phyloP scores from a whole-genome alignment of 2,797 vertebrate genomes.

The Heteromormyrus szaboi region DNA sequence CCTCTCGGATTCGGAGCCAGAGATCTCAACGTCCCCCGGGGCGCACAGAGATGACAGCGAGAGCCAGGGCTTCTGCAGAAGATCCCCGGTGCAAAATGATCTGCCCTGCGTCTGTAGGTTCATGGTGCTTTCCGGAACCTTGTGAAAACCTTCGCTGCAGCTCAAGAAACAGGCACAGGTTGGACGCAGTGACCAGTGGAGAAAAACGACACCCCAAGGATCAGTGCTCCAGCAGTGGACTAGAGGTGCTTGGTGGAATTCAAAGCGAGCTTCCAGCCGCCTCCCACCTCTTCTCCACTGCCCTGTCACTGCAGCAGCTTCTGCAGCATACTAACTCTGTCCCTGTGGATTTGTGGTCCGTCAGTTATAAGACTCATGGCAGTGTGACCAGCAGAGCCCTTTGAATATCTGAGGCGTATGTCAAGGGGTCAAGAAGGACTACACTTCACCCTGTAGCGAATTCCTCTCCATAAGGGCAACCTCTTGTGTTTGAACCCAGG shows the following conservation, averaged over 20 bases:
- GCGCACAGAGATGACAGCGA: neutral
- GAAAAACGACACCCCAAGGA: constrained; percentile 1
- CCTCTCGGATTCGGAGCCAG: neutral
- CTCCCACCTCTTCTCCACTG: constrained; percentile 7
- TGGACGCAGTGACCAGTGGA: neutral
- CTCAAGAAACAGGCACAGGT: neutral
- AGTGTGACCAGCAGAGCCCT: neutral
- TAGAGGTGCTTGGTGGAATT: neutral
- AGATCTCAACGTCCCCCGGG: neutral
- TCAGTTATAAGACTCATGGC: neutral
- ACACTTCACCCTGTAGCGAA: constrained; percentile 6
- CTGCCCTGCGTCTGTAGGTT: neutral
- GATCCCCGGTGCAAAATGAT: neutral
- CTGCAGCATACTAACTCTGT: neutral
- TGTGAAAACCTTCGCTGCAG: neutral
- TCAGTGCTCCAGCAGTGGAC: constrained; percentile 25
- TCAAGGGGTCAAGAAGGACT: neutral
- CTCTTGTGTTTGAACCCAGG: neutral
- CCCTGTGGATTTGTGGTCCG: neutral
- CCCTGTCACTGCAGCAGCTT: neutral
- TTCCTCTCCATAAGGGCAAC: neutral
- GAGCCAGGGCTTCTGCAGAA: neutral
- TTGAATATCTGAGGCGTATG: neutral
- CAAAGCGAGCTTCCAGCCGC: constrained; percentile 7
- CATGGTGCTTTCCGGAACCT: neutral